Base-by-base conservation (phyloP, 2,113 vertebrate species). In the Paratilapia polleni region DNA sequence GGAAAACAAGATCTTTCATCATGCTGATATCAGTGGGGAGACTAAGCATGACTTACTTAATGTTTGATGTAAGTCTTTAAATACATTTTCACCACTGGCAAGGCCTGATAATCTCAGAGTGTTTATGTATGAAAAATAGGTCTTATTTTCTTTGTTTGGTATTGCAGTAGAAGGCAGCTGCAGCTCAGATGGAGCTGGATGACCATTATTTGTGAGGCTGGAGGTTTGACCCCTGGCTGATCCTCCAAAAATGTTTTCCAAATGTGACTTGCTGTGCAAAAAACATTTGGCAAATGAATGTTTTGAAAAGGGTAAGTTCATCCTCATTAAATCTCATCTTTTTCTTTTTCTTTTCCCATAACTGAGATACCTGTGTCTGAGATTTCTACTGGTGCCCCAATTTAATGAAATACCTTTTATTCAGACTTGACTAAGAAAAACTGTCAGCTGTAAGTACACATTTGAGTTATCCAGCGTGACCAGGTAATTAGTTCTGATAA, bases 61-160 rank as follows among this genome's bases (percentile, higher is more conserved):
- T n/a, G 49, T 59, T 54, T 81, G 77, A 77, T 76, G 59, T 19
- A 68, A 68, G 43, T 26, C 17, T 52, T 31, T 73, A 73, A 73
- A 52, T 60, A 19, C 10, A 1, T 73, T 59, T 80, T 58, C 74
- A 68, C 47, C 58, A 7, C 58, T 31, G 17, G 26, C 54, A 17
- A 20, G 7, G 43, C 31, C 10, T 22, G 74, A 13, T 19, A 15
- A 19, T 38, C 60, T 8, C 3, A 26, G n/a, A 60, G 60, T 47
- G 24, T 31, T 73, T 73, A 73, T 24, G 41, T 43, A 17, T 73
- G 12, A 62, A 38, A 59, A 47, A 22, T 5, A 3, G 2, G 43
- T 52, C 36, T 78, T 58, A 56, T 78, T 6, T 78, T 62, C 15
- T 47, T 43, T 43, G 43, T 31, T 73, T 73, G 1, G 43, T 31